These are phyloP conservation scores for Gorsachius magnificus DNA, from an alignment of 2,797 vertebrate species.

Conservation along the genomic window DNA sequence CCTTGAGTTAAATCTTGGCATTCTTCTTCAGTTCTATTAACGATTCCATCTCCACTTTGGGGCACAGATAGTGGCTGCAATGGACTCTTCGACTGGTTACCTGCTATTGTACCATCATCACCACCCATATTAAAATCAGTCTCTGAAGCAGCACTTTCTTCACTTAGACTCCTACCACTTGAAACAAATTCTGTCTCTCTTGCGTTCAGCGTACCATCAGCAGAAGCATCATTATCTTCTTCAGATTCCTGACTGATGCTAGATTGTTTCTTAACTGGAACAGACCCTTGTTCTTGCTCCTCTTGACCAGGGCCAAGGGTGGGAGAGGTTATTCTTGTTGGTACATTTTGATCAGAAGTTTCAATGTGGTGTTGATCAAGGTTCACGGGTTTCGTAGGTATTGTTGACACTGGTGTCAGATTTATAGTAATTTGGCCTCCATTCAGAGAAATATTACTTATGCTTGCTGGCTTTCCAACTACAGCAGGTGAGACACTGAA, in stretches of 20 bases:
- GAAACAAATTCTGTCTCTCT: constrained; percentile 82
- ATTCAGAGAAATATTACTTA: constrained; percentile 86
- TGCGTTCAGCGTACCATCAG: constrained; percentile 75
- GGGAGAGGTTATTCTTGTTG: constrained; percentile 70
- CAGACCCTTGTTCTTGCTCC: constrained; percentile 72
- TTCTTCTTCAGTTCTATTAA: constrained; percentile 82
- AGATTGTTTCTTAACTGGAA: constrained; percentile 72
- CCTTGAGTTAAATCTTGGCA: constrained; percentile 79
- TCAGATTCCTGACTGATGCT: constrained; percentile 72
- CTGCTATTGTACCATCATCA: constrained; percentile 75
- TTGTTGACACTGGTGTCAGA: constrained; percentile 76
- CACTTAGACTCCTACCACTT: constrained; percentile 79
- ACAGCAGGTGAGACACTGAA: constrained; percentile 84
- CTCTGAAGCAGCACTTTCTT: constrained; percentile 78
- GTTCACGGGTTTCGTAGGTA: constrained; percentile 75
- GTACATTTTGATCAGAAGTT: constrained; percentile 71
- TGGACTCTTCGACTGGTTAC: constrained; percentile 61
- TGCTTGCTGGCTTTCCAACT: constrained; percentile 81
- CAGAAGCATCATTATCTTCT: constrained; percentile 72
- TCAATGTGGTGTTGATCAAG: constrained; percentile 78
- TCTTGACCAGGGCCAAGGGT: constrained; percentile 73
- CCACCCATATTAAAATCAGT: constrained; percentile 79
- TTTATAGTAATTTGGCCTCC: constrained; percentile 85
- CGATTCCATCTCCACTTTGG: constrained; percentile 68
- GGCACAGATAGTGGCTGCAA: constrained; percentile 65